phyloP scores from a whole-genome alignment of 2,797 vertebrate genomes.

The Microctenopoma steveboyesi region DNA sequence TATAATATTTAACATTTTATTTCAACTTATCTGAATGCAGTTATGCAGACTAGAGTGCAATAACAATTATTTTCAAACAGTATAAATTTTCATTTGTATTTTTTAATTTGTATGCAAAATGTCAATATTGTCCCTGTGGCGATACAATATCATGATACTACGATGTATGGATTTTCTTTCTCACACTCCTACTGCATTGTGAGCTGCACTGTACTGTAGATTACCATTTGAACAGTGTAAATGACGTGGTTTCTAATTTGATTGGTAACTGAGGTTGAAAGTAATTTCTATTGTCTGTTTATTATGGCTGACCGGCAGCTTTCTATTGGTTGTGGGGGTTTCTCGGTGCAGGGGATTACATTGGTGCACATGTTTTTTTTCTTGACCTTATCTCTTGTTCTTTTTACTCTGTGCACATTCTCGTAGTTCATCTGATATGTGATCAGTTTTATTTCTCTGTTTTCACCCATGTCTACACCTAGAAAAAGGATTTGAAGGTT shows the following conservation, averaged over 20 bases:
- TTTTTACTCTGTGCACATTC: neutral
- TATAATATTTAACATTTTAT: no score
- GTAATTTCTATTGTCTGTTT: constrained; percentile 12
- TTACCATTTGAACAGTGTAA: constrained; percentile 54
- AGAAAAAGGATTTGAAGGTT: constrained; percentile 35
- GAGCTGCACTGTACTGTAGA: constrained; percentile 2
- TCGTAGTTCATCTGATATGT: neutral
- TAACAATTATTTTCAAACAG: no score
- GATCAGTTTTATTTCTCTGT: neutral
- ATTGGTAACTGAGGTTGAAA: constrained; percentile 43
- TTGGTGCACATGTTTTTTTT: neutral
- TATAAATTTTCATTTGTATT: no score
- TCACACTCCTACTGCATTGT: no score
- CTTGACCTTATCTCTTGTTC: neutral
- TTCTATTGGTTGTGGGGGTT: neutral
- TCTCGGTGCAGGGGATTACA: neutral
- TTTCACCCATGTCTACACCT: neutral
- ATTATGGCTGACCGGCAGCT: constrained; percentile 4
- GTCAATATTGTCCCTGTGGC: no score
- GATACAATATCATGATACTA: no score
- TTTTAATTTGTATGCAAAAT: no score
- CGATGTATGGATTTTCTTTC: no score
- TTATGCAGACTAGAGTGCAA: no score
- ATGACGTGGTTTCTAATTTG: constrained; percentile 45
- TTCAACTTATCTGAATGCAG: no score